A percentile compares a stretch with the other conserved stretches of the same genome.
These are phyloP conservation scores for Herpailurus yagouaroundi DNA, from an alignment of 2,113 vertebrate genomes.

Conservation along the genomic window DNA sequence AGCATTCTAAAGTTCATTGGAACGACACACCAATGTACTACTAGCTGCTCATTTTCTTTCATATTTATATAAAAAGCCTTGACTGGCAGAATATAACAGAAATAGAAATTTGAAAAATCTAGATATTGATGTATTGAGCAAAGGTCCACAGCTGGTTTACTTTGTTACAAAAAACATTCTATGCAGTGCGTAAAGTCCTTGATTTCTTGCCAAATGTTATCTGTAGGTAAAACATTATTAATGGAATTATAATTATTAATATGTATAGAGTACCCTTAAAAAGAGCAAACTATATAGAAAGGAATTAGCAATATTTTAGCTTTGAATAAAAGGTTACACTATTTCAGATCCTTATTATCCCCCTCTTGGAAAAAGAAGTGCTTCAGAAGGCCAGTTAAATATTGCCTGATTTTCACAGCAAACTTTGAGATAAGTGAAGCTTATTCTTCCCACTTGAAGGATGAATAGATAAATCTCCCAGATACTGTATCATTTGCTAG, in stretches of 20 bases:
- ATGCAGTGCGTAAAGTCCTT: background rate
- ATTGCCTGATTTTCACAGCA: background rate
- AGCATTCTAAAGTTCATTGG: slow-evolving; percentile 78
- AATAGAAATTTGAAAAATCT: background rate
- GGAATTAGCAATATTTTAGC: background rate
- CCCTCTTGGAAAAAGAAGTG: background rate
- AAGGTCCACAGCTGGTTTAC: background rate
- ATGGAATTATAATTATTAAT: background rate
- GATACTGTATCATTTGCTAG: background rate
- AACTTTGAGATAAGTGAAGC: background rate
- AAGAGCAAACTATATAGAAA: background rate
- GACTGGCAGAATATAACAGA: background rate
- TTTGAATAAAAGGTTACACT: background rate
- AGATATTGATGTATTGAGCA: slow-evolving; percentile 36
- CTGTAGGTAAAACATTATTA: background rate
- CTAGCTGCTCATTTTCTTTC: slow-evolving; percentile 14
- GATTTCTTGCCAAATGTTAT: background rate
- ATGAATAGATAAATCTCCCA: background rate
- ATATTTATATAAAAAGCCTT: slow-evolving; percentile 13
- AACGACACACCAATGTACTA: slow-evolving; percentile 70
- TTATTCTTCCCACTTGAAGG: background rate
- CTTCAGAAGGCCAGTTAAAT: background rate
- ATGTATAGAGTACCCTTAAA: background rate
- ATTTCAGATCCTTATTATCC: slow-evolving; percentile 10
- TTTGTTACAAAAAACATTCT: slow-evolving; percentile 30